Base-by-base conservation (phyloP, 2,888 invertebrate genomes). In the Leistus spinibarbis region DNA sequence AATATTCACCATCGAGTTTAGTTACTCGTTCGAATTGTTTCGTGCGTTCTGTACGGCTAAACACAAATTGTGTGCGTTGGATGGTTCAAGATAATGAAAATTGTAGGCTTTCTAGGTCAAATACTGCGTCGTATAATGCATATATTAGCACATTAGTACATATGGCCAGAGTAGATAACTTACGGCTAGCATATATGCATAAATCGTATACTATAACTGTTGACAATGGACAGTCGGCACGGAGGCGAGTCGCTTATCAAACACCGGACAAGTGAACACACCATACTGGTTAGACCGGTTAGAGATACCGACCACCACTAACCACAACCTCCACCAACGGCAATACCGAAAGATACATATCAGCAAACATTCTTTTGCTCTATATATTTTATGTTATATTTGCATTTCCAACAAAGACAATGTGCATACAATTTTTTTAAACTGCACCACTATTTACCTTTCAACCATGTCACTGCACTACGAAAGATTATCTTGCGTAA, bases 351-450 rank as follows among this genome's bases (percentile, higher is more conserved):
- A 60, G 60, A 60, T 19, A 60, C 17, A 60, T 60, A 22, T 20
- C 60, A 60, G 22, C 16, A 20, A 19, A 19, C 19, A 20, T 60
- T 60, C 19, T 56, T 56, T 60, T 60, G 2, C 60, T 10, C 60
- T 60, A 60, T 60, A n/a, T n/a, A n/a, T 7, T 40, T 54, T 16
- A 22, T 20, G 27, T 65, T 56, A 72, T 72, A 66, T 72, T 72
- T 72, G 65, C 72, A 65, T 27, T 66, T 54, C 40, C 9, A 72
- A 72, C 72, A 65, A 72, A 72, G 72, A 72, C 72, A 72, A 65
- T 57, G 72, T 66, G 72, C 66, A 72, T 65, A 72, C 72, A 72
- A 56, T 72, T 72, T 72, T 72, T 72, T 54, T 40, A 40, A 54
- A 66, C 23, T 73, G 57, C 53, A 67, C 67, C 23, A 60, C 20